A percentile compares a stretch with the other conserved stretches of the same genome.
Conservation (phyloP, 2,888 invertebrate species). For the Phragmatobia fuliginosa region DNA sequence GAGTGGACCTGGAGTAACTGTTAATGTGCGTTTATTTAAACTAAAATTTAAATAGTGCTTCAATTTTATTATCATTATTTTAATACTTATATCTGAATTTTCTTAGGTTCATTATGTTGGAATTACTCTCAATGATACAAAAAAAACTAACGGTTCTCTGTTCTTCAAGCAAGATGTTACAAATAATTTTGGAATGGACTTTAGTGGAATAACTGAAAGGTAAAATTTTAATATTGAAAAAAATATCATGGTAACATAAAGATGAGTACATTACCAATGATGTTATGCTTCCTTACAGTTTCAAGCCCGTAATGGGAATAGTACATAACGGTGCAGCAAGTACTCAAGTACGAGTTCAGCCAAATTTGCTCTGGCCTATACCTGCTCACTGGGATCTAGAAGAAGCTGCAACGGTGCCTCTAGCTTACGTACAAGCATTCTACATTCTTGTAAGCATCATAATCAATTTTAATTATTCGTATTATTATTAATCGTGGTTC, state of each 20-base stretch:
- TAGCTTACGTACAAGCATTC: slow-evolving; percentile 88
- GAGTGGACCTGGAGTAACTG: slow-evolving; percentile 47
- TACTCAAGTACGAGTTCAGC: slow-evolving; percentile 82
- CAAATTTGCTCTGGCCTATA: slow-evolving; percentile 87
- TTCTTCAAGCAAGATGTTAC: slow-evolving; percentile 21
- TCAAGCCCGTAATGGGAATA: slow-evolving; percentile 89
- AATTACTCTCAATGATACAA: slow-evolving; percentile 55
- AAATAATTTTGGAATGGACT: slow-evolving; percentile 68
- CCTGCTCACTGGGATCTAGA: slow-evolving; percentile 89
- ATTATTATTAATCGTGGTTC: too few species aligned
- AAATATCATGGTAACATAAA: neutral
- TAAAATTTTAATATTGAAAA: slow-evolving; percentile 35
- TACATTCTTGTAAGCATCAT: slow-evolving; percentile 57
- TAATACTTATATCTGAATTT: slow-evolving; percentile 50
- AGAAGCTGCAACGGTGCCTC: slow-evolving; percentile 92
- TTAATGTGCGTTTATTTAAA: slow-evolving; percentile 54
- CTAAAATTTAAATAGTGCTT: neutral
- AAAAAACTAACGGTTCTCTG: slow-evolving; percentile 55
- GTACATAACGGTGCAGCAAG: slow-evolving; percentile 83
- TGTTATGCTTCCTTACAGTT: slow-evolving; percentile 62
- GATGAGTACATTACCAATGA: neutral
- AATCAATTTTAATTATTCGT: neutral
- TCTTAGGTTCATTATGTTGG: slow-evolving; percentile 52
- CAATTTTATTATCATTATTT: slow-evolving; percentile 51
- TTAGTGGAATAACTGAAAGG: slow-evolving; percentile 68